phyloP scores from a whole-genome alignment of 2,797 vertebrate species.

The Notolepis coatsorum region DNA sequence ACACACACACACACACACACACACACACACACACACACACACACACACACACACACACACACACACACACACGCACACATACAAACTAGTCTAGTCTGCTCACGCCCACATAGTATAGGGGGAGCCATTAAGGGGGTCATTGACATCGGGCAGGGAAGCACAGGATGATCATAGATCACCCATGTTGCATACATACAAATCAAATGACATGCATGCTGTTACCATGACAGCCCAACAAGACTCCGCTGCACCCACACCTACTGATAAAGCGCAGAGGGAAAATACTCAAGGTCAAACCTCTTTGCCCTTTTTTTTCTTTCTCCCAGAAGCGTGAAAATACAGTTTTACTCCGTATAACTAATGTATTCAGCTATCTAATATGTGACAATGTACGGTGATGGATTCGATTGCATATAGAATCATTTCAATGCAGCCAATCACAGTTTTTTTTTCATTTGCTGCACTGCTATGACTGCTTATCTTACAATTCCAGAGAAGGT shows the following conservation, averaged over 20 bases:
- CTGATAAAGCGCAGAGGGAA: conserved; percentile 27
- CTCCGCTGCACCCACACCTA: not conserved
- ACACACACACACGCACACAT: conserved; percentile 17
- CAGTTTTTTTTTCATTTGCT: not conserved
- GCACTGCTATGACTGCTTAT: conserved; percentile 18
- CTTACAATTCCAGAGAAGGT: not conserved
- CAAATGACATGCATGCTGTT: conserved; percentile 27
- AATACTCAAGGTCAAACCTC: conserved; percentile 55
- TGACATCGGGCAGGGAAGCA: conserved; percentile 30
- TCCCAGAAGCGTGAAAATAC: conserved; percentile 34
- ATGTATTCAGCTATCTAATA: conserved; percentile 33
- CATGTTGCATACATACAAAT: conserved; percentile 22
- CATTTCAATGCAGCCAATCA: conserved; percentile 20
- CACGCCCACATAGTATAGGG: not conserved
- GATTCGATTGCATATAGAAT: conserved; percentile 23
- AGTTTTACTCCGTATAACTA: conserved; percentile 47
- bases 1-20: not conserved
- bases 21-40: conserved; percentile 8
- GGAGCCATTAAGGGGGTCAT: conserved; percentile 33
- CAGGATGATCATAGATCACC: conserved; percentile 11
- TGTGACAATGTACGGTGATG: conserved; percentile 8
- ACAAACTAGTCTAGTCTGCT: not conserved
- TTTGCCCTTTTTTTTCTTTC: conserved; percentile 16
- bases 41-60: conserved; percentile 12
- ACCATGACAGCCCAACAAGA: conserved; percentile 25